phyloP scores from a whole-genome alignment of 2,113 vertebrate species.

The Alectura lathami region DNA sequence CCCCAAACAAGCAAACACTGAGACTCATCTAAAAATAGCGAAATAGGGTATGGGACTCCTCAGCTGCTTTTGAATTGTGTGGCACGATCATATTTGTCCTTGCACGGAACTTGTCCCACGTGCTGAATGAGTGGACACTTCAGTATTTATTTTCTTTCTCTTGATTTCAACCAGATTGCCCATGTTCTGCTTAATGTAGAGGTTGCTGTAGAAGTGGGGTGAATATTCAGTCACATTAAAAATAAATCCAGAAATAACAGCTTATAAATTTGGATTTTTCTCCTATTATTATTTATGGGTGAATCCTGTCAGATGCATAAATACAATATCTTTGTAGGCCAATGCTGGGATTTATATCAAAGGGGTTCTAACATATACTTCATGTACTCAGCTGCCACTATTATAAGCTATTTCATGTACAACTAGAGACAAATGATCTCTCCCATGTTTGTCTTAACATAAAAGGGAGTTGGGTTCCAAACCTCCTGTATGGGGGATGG shows the following conservation, averaged over 20 bases:
- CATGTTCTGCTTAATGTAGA: constrained; percentile 61
- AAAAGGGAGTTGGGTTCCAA: constrained; percentile 74
- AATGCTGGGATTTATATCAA: constrained; percentile 77
- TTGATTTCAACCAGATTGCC: constrained; percentile 72
- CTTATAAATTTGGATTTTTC: constrained; percentile 79
- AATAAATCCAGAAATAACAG: constrained; percentile 77
- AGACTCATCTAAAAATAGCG: background rate
- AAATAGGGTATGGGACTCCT: background rate
- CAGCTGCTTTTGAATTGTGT: background rate
- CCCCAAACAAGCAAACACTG: background rate
- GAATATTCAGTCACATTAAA: constrained; percentile 67
- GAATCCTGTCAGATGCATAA: constrained; percentile 76
- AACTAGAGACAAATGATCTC: constrained; percentile 77
- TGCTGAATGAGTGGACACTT: background rate
- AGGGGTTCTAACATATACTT: constrained; percentile 72
- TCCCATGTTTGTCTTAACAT: constrained; percentile 78
- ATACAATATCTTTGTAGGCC: constrained; percentile 71
- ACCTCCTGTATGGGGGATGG: constrained; percentile 26
- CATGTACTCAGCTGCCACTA: constrained; percentile 76
- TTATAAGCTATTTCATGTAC: constrained; percentile 79
- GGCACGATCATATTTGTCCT: background rate
- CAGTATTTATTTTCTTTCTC: constrained; percentile 60
- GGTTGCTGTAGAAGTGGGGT: constrained; percentile 62
- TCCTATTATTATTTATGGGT: constrained; percentile 77
- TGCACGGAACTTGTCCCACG: accelerated